Percentiles rank a stretch among this genome's conserved stretches.
Conservation (phyloP, 2,797 vertebrate species). For the Artibeus lituratus region DNA sequence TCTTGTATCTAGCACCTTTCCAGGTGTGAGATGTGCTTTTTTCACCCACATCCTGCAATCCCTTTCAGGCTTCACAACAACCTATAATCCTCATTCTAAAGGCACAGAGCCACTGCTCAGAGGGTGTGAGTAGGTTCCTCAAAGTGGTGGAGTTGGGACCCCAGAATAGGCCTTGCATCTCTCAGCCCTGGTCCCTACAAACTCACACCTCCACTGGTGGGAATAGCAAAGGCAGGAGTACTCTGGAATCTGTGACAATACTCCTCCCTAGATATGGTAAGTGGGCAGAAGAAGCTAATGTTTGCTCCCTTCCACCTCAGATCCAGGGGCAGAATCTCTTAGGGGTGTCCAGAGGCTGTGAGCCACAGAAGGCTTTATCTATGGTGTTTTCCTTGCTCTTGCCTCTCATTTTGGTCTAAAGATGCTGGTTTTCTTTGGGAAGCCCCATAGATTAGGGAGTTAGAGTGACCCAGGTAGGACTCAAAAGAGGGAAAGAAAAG, state of each 20-base stretch:
- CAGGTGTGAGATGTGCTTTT: background rate
- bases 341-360: background rate
- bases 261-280: background rate
- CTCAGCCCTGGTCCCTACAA: background rate
- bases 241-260: background rate
- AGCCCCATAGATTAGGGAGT: background rate
- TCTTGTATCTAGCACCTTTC: background rate
- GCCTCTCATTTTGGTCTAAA: background rate
- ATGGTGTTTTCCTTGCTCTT: background rate
- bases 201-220: background rate
- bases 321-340: background rate
- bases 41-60: background rate
- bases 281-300: background rate
- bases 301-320: background rate
- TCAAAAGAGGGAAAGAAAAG: background rate
- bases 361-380: background rate
- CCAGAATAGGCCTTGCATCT: background rate
- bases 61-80: background rate
- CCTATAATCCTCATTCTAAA: background rate
- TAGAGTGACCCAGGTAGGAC: background rate
- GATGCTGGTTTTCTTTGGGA: background rate
- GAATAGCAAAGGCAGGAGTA: background rate
- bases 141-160: background rate
- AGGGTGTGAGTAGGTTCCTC: background rate
- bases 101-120: background rate